Percentiles rank a stretch among this genome's conserved stretches.
Conservation (phyloP, 2,888 invertebrate genomes). For the Parasteatoda lunata region DNA sequence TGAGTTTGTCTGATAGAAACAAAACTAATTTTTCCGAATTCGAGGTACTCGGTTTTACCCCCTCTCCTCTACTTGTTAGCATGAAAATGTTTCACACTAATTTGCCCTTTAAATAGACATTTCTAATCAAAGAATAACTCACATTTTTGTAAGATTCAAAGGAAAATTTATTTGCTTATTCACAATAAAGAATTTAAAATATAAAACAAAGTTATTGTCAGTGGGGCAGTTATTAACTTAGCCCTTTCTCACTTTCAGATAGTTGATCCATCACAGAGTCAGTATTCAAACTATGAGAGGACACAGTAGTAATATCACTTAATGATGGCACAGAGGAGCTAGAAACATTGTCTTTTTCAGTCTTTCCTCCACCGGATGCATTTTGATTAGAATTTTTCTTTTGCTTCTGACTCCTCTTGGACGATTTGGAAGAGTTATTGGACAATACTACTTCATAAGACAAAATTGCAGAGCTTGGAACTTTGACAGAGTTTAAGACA, state of each 20-base stretch:
- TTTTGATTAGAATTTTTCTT: neutral
- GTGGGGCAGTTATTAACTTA: neutral
- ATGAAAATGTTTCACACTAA: no score
- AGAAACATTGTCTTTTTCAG: constrained; percentile 4
- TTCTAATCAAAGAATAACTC: no score
- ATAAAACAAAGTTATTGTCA: constrained; percentile 8
- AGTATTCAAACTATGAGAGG: constrained; percentile 51
- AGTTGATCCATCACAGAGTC: constrained; percentile 52
- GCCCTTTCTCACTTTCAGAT: constrained; percentile 21
- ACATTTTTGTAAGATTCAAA: no score
- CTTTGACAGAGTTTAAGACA: neutral
- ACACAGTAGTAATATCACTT: constrained; percentile 60
- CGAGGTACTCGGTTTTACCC: no score
- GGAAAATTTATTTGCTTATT: neutral
- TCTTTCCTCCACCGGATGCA: neutral
- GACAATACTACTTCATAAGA: neutral
- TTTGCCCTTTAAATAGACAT: no score
- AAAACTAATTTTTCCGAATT: no score
- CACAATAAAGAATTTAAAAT: neutral
- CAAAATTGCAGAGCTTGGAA: neutral
- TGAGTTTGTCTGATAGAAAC: no score
- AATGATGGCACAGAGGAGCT: constrained; percentile 52
- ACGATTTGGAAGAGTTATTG: constrained; percentile 17
- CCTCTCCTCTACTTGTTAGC: no score
- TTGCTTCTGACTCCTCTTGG: neutral